These are phyloP conservation scores for Ardeotis arabs DNA, from an alignment of 2,113 vertebrate species.

Conservation along the genomic window DNA sequence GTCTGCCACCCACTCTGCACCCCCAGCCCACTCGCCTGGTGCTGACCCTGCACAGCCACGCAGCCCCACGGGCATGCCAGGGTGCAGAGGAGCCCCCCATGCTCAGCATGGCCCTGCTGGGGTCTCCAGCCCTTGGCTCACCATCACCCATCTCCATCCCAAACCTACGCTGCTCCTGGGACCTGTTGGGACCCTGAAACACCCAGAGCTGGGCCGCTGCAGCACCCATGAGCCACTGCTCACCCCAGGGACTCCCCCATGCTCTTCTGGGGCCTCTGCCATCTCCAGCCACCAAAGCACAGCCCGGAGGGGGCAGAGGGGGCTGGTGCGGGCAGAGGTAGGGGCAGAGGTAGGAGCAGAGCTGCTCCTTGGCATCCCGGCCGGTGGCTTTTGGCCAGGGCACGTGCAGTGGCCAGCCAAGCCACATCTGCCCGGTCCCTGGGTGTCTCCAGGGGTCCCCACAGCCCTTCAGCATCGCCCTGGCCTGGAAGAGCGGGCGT, in stretches of 20 bases:
- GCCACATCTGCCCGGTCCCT: neutral
- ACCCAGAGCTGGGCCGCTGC: neutral
- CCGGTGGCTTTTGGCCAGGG: neutral
- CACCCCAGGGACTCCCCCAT: neutral
- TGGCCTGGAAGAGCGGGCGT: rapidly evolving
- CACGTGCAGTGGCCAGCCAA: neutral
- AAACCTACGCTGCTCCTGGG: neutral
- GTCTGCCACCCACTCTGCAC: neutral
- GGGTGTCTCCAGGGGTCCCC: neutral
- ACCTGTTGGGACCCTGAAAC: neutral
- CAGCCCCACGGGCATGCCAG: rapidly evolving
- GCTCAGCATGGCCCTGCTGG: rapidly evolving
- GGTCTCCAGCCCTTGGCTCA: neutral
- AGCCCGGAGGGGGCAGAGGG: rapidly evolving
- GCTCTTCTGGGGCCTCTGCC: neutral
- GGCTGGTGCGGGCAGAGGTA: rapidly evolving
- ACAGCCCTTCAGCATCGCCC: neutral
- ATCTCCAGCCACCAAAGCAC: neutral
- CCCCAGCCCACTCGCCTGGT: neutral
- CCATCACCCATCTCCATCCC: rapidly evolving
- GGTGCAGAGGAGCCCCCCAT: rapidly evolving
- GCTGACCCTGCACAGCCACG: rapidly evolving
- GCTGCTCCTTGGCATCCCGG: neutral
- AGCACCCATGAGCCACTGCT: neutral
- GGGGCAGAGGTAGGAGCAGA: neutral